These are phyloP conservation scores for Mus caroli DNA, from an alignment of 2,797 vertebrate species.

Conservation along the genomic window DNA sequence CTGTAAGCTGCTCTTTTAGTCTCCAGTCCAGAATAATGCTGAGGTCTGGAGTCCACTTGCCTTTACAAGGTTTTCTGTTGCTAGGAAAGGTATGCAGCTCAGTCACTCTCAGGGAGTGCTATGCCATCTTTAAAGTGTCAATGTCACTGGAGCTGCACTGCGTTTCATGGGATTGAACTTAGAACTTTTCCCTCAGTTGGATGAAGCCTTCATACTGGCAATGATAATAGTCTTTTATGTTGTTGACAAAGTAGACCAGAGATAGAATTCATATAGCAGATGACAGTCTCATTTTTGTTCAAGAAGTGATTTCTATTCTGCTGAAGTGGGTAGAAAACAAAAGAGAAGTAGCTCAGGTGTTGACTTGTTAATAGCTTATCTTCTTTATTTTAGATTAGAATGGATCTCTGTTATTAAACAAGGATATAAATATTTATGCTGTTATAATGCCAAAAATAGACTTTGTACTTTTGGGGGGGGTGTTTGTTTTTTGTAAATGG, in stretches of 20 bases:
- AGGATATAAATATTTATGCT: conserved; percentile 56
- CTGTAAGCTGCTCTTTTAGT: conserved; percentile 44
- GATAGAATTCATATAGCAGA: conserved; percentile 60
- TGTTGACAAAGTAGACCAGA: conserved; percentile 67
- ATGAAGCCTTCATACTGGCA: conserved; percentile 68
- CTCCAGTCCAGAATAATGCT: conserved; percentile 45
- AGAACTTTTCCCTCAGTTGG: conserved; percentile 66
- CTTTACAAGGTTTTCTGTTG: conserved; percentile 60
- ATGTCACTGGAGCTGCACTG: conserved; percentile 62
- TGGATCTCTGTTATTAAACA: conserved; percentile 56
- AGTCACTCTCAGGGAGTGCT: conserved; percentile 6
- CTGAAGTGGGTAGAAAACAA: conserved; percentile 50
- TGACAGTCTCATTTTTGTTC: conserved; percentile 61
- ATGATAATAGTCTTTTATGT: conserved; percentile 63
- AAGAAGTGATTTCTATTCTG: conserved; percentile 55
- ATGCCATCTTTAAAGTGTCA: conserved; percentile 66
- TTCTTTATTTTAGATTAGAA: conserved; percentile 69
- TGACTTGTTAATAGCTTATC: conserved; percentile 58
- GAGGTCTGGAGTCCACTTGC: conserved; percentile 61
- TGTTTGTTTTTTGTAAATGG: conserved; percentile 18
- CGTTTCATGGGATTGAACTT: conserved; percentile 62
- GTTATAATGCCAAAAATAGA: conserved; percentile 12
- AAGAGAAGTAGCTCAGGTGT: conserved; percentile 50
- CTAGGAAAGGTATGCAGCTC: conserved; percentile 50
- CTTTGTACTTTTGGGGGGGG: background rate